These are phyloP conservation scores for Sipha maydis DNA, from an alignment of 2,888 invertebrate genomes.

Conservation along the genomic window DNA sequence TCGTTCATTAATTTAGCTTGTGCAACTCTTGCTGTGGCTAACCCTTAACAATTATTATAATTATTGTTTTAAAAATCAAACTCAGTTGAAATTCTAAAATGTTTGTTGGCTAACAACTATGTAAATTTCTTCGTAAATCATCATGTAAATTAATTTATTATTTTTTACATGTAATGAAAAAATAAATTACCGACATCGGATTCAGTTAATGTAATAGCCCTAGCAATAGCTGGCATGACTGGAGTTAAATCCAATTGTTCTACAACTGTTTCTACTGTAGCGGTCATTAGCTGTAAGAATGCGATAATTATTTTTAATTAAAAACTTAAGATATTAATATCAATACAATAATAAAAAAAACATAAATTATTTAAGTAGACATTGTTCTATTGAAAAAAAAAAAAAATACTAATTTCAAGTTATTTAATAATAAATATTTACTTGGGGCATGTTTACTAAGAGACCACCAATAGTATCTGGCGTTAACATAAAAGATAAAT, in stretches of 20 bases:
- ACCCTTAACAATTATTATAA: slow-evolving; percentile 68
- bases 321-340: too few relatives aligned
- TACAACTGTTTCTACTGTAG: slow-evolving; percentile 93
- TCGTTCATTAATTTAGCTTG: slow-evolving; percentile 81
- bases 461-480: slow-evolving; percentile 81
- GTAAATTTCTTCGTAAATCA: too few relatives aligned
- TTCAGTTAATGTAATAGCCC: slow-evolving; percentile 88
- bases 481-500: slow-evolving; percentile 72
- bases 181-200: slow-evolving; percentile 67
- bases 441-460: slow-evolving; percentile 92
- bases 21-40: slow-evolving; percentile 79
- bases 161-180: neutral
- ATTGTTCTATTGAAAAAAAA: too few relatives aligned
- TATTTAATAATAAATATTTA: slow-evolving; percentile 67
- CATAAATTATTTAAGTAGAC: neutral
- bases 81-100: neutral
- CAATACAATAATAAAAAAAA: neutral
- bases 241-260: slow-evolving; percentile 90
- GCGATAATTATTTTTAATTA: neutral
- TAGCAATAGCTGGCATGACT: slow-evolving; percentile 82
- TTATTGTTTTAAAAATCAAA: slow-evolving; percentile 14
- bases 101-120: too few relatives aligned
- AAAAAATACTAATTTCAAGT: slow-evolving; percentile 3
- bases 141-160: neutral
- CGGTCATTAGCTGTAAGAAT: slow-evolving; percentile 77